These are phyloP conservation scores for Acipenser ruthenus DNA, from an alignment of 2,797 vertebrate species.

Conservation along the genomic window DNA sequence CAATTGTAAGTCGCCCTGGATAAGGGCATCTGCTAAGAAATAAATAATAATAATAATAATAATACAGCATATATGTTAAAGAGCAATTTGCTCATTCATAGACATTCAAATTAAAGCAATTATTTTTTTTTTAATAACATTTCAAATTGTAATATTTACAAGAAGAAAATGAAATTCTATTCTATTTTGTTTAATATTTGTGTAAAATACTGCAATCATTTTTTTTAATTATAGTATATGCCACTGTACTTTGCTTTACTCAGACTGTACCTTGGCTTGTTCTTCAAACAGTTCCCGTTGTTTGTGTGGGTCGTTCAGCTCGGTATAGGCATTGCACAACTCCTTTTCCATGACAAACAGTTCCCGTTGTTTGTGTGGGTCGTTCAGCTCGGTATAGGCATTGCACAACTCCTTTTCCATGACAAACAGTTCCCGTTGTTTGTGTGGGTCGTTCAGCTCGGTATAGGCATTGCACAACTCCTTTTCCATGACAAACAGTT, in stretches of 20 bases:
- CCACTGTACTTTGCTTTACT: too few relatives aligned
- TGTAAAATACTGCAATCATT: too few relatives aligned
- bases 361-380: neutral
- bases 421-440: conserved; percentile 1
- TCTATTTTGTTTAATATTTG: too few relatives aligned
- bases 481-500: neutral
- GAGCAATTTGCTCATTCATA: neutral
- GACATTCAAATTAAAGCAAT: neutral
- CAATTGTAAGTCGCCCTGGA: too few relatives aligned
- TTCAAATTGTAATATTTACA: too few relatives aligned
- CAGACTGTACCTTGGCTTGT: neutral
- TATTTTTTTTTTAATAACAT: neutral
- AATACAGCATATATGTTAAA: neutral
- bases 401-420: neutral
- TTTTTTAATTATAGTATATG: too few relatives aligned
- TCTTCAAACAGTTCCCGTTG: conserved; percentile 4
- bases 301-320: neutral
- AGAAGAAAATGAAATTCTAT: too few relatives aligned
- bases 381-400: neutral
- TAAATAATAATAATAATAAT: too few relatives aligned
- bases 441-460: neutral
- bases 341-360: neutral
- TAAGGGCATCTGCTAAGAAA: too few relatives aligned
- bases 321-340: neutral
- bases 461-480: neutral